These are phyloP conservation scores for Panzeria rudis DNA, from an alignment of 2,888 invertebrate species.

Conservation along the genomic window DNA sequence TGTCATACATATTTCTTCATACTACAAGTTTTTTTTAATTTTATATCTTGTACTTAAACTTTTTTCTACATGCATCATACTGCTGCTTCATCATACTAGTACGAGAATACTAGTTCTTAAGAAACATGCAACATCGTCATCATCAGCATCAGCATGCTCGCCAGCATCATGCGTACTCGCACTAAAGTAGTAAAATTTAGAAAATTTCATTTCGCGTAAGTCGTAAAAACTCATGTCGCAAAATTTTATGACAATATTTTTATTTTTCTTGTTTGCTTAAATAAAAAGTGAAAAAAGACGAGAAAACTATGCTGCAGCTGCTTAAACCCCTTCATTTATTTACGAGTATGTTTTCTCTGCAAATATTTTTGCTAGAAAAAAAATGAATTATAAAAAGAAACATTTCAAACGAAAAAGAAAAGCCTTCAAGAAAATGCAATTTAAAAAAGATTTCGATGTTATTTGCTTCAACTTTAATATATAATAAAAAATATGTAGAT, in stretches of 20 bases:
- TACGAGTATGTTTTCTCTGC: neutral
- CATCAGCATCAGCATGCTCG: constrained; percentile 8
- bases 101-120: neutral
- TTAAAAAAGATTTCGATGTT: neutral
- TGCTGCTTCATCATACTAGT: neutral
- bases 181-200: constrained; percentile 70
- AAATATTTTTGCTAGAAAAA: neutral
- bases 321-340: constrained; percentile 44
- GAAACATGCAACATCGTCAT: constrained; percentile 36
- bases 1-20: constrained; percentile 39
- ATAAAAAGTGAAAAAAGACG: constrained; percentile 26
- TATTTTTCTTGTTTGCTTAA: constrained; percentile 31
- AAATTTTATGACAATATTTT: constrained; percentile 69
- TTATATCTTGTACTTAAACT: constrained; percentile 37
- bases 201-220: constrained; percentile 70
- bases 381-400: neutral
- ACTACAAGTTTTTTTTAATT: constrained; percentile 33
- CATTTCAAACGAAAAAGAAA: neutral
- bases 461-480: neutral
- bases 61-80: constrained; percentile 2
- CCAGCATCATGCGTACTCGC: constrained; percentile 54
- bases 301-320: constrained; percentile 45
- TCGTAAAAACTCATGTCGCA: constrained; percentile 71
- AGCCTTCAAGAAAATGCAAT: neutral
- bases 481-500: too few species aligned